A percentile compares a stretch with the other conserved stretches of the same genome.
Evolutionary conservation across 2,113 vertebrate genomes (phyloP).

Genomic region (Diadophis punctatus): DNA sequence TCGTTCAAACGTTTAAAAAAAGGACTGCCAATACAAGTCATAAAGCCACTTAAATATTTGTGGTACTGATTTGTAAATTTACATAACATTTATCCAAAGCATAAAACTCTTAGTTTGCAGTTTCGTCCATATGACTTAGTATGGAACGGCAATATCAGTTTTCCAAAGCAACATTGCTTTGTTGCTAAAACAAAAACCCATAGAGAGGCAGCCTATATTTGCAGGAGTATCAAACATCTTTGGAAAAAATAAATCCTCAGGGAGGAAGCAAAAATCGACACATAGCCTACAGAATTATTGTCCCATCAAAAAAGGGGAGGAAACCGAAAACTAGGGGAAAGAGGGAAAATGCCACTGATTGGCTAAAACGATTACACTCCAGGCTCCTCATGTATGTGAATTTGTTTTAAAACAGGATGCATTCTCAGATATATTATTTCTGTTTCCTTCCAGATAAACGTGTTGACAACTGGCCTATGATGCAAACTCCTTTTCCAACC

Average conservation of each 20-base stretch:
- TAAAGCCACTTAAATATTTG: not conserved
- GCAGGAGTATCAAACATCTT: not conserved
- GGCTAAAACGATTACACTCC: not conserved
- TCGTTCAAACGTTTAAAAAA: not conserved
- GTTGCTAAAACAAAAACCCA: not conserved
- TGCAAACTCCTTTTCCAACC: slow-evolving; percentile 91
- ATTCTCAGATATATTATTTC: slow-evolving; percentile 35
- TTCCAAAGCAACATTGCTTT: not conserved
- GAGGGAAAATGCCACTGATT: not conserved
- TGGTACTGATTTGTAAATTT: not conserved
- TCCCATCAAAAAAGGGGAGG: not conserved
- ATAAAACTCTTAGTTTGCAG: not conserved
- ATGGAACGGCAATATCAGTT: not conserved
- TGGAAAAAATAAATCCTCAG: not conserved
- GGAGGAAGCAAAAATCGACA: not conserved
- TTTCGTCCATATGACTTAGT: not conserved
- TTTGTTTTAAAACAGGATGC: not conserved
- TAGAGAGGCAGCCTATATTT: not conserved
- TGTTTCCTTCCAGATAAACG: slow-evolving; percentile 84
- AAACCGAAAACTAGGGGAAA: not conserved
- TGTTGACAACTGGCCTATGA: slow-evolving; percentile 94
- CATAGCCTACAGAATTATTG: not conserved
- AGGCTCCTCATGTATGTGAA: not conserved
- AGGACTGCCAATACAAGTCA: not conserved
- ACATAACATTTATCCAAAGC: slow-evolving; percentile 4